These are phyloP conservation scores for Hydraecia micacea DNA, from an alignment of 2,888 invertebrate species.

Conservation along the genomic window DNA sequence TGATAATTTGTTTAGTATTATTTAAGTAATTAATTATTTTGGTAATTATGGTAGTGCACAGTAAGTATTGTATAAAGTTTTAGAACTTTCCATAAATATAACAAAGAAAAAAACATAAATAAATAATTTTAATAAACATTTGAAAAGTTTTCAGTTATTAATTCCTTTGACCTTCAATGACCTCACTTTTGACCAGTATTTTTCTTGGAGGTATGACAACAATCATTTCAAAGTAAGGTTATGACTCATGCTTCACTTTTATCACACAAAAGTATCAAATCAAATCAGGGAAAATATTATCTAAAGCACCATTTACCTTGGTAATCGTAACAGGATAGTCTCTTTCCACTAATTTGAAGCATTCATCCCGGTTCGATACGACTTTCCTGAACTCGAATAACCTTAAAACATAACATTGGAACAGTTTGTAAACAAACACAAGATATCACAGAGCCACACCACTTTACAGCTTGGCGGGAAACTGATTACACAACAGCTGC, in stretches of 20 bases:
- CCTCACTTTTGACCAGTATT: not conserved
- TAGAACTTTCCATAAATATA: not conserved
- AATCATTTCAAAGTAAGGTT: constrained; percentile 16
- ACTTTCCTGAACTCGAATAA: constrained; percentile 97
- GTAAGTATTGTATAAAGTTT: not conserved
- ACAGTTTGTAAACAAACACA: constrained; percentile 48
- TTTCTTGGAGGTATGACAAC: constrained; percentile 14
- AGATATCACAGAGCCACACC: constrained; percentile 3
- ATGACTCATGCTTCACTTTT: constrained; percentile 26
- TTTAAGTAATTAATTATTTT: not conserved
- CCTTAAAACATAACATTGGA: constrained; percentile 88
- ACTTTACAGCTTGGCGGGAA: constrained; percentile 32
- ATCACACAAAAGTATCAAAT: constrained; percentile 8
- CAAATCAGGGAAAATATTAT: not conserved
- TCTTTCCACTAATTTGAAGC: constrained; percentile 94
- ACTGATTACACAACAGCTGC: constrained; percentile 67
- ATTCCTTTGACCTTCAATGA: not conserved
- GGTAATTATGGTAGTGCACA: not conserved
- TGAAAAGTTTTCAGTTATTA: not conserved
- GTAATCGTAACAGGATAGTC: constrained; percentile 97
- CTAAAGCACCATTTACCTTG: constrained; percentile 91
- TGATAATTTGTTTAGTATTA: not conserved
- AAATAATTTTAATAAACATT: not conserved
- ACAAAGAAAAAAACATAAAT: not conserved
- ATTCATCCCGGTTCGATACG: constrained; percentile 95